Conservation (phyloP, 2,888 invertebrate genomes). For the Pterobdella sp. region DNA sequence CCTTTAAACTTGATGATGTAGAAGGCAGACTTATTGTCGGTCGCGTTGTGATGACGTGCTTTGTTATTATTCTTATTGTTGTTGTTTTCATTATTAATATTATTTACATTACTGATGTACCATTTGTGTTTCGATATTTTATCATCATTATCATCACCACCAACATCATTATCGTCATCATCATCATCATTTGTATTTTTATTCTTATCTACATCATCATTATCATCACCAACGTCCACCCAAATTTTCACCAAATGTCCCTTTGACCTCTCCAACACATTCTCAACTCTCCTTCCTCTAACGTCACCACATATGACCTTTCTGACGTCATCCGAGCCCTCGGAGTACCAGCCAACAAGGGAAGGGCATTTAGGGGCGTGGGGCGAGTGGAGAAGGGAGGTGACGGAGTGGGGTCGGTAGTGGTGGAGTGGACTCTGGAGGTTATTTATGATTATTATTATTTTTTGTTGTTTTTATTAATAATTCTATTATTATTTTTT, state of each 20-base stretch:
- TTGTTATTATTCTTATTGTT: not conserved
- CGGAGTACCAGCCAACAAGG: not conserved
- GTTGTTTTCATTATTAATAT: not conserved
- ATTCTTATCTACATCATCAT: not conserved
- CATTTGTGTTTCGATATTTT: not conserved
- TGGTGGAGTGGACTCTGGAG: too few species aligned
- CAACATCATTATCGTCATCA: not conserved
- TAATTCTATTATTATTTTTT: too few species aligned
- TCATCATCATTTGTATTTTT: not conserved
- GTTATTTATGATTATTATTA: too few species aligned
- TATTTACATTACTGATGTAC: not conserved
- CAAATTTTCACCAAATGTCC: not conserved
- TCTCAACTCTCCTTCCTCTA: not conserved
- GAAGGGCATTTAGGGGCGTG: not conserved
- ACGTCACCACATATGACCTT: conserved; percentile 9
- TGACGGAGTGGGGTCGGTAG: not conserved
- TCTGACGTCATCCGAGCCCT: not conserved
- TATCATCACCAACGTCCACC: not conserved
- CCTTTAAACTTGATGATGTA: too few species aligned
- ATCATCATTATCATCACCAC: not conserved
- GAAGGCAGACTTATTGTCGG: not conserved
- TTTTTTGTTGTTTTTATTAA: too few species aligned
- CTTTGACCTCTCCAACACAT: not conserved
- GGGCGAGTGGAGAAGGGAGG: conserved; percentile 8
- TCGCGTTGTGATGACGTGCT: not conserved